A percentile compares a stretch with the other conserved stretches of the same genome.
phyloP scores from a whole-genome alignment of 2,113 vertebrate species.

The Campylomormyrus tamandua region DNA sequence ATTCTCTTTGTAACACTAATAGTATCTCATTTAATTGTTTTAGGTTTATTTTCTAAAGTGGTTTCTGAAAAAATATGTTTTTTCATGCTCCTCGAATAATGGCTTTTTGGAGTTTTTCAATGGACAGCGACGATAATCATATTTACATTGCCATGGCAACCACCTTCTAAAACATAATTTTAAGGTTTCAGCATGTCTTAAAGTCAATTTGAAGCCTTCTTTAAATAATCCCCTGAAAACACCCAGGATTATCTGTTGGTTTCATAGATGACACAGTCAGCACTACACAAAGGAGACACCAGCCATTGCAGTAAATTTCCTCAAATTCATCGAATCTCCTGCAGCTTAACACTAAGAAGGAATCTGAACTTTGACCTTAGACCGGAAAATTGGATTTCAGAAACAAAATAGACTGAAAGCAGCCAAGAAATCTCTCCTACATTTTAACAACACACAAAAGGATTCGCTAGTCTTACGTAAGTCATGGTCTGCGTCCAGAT shows the following conservation, averaged over 20 bases:
- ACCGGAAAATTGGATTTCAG: background rate
- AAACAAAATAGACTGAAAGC: background rate
- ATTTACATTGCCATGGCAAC: background rate
- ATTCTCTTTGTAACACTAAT: background rate
- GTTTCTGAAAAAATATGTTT: background rate
- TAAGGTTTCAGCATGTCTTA: background rate
- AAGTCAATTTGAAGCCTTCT: background rate
- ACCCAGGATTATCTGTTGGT: background rate
- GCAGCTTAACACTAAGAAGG: background rate
- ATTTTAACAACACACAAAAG: background rate
- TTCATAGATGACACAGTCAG: background rate
- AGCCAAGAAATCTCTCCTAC: background rate
- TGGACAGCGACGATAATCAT: background rate
- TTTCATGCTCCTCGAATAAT: background rate
- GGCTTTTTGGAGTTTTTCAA: background rate
- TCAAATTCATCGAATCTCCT: background rate
- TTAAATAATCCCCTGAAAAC: background rate
- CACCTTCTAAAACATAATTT: background rate
- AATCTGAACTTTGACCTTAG: background rate
- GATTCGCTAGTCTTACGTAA: background rate
- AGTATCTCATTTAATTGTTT: background rate
- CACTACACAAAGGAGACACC: background rate
- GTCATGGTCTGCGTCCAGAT: background rate
- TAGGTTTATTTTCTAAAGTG: background rate
- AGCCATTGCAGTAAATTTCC: background rate